Conservation (phyloP, 1,140 invertebrate species). For the Berghia stephanieae region DNA sequence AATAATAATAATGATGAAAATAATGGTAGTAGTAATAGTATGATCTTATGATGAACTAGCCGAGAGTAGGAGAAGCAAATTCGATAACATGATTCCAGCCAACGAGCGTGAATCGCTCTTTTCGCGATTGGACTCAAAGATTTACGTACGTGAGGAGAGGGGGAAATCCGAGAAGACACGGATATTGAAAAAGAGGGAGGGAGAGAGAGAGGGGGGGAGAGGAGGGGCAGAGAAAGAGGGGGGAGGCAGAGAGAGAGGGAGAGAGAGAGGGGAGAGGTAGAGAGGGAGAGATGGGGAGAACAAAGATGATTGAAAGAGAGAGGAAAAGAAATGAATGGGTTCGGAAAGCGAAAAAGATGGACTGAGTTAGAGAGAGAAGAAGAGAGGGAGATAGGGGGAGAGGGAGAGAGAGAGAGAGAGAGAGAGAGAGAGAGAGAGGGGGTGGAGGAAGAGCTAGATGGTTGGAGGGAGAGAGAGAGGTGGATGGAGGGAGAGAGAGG, state of each 20-base stretch:
- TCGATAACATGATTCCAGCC: not conserved
- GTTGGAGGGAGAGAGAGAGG: no score
- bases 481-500: no score
- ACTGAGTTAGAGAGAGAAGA: not conserved
- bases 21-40: not conserved
- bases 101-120: not conserved
- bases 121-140: not conserved
- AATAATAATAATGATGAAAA: not conserved
- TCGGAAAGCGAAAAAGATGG: not conserved
- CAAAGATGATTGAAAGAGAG: no score
- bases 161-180: no score
- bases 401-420: no score
- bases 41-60: not conserved
- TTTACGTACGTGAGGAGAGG: no score
- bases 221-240: not conserved
- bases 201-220: not conserved
- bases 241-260: not conserved
- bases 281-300: not conserved
- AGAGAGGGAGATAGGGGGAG: no score
- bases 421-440: no score
- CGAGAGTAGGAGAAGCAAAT: not conserved
- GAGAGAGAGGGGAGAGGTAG: slow-evolving; percentile 2
- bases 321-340: not conserved
- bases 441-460: no score
- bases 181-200: not conserved